Evolutionary conservation across 2,113 vertebrate genomes (phyloP), one percentile per base, ranked within the genome.

Genomic region (Conger conger): DNA sequence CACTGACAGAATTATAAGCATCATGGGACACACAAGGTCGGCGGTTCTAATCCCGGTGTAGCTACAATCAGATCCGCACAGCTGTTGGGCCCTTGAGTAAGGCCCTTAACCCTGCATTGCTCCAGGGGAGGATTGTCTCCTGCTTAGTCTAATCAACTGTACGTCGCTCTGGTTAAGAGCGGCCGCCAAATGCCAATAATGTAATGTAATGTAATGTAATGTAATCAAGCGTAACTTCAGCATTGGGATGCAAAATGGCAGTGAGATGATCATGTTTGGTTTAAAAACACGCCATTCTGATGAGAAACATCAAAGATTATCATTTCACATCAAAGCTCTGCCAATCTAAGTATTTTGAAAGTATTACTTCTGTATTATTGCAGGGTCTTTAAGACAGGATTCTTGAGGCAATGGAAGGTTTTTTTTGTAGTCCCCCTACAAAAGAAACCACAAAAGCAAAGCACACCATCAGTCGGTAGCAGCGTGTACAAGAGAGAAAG

Each of bases 401-500:
- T 42, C 7, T 50, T 50, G 4, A 15, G 36, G 53, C 40, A n/a
- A 18, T 57, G 33, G 54, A 79, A 7, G 33, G 7, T n/a, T n/a
- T n/a, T n/a, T n/a, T n/a, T n/a, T n/a, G 77, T 50, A 63, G 53
- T 33, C 23, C n/a, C 42, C 38, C 17, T 68, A 36, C 60, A 53
- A 42, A 27, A n/a, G n/a, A 63, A 60, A 84, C 77, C 53, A 30
- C 78, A 63, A 23, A 79, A 30, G n/a, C n/a, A 33, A 38, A 40
- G 77, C 77, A 79, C 16, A 38, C 77, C 2, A 7, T 35, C 35
- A 30, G 40, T 30, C 82, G 50, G 82, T 83, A 83, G 37, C 82
- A 83, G 82, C 60, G n/a, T 57, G 60, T 27, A 68, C 36, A 68
- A 36, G 63, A 77, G 27, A 73, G n/a, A 73, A 33, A 73, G 68